Conservation (phyloP, 2,888 invertebrate genomes). For the Rhabditoides inermis region DNA sequence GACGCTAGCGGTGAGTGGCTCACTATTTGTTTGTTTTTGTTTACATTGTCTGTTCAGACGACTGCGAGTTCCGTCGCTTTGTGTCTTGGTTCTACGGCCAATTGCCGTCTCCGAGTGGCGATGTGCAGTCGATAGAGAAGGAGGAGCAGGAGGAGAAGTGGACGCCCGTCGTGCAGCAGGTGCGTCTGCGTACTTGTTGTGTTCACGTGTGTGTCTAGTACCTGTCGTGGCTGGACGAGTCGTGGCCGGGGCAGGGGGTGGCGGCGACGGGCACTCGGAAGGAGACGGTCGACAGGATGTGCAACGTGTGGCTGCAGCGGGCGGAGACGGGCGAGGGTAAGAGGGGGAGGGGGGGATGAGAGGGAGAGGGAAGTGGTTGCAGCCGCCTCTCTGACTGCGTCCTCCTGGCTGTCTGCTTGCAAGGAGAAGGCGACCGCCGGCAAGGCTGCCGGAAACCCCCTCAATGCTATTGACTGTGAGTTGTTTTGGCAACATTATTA, state of each 20-base stretch:
- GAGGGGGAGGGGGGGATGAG: constrained; percentile 6
- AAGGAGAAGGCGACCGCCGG: neutral
- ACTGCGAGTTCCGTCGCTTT: constrained; percentile 15
- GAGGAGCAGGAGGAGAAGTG: constrained; percentile 15
- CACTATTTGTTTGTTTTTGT: neutral
- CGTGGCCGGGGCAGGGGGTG: too few species aligned
- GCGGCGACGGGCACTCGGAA: too few species aligned
- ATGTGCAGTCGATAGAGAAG: constrained; percentile 12
- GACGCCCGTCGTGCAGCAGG: constrained; percentile 13
- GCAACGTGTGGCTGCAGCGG: too few species aligned
- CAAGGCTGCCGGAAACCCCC: neutral
- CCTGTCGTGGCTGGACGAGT: too few species aligned
- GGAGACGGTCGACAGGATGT: too few species aligned
- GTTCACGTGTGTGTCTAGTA: too few species aligned
- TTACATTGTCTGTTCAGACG: constrained; percentile 16
- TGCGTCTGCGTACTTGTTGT: constrained; percentile 2
- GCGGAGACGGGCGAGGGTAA: too few species aligned
- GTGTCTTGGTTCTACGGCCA: constrained; percentile 15
- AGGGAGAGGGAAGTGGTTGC: constrained; percentile 12
- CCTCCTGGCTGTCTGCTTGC: too few species aligned
- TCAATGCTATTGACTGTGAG: neutral
- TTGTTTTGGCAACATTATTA: neutral
- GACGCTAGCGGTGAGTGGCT: constrained; percentile 25
- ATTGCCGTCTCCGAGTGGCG: neutral
- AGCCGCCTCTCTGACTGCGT: constrained; percentile 17